A percentile compares a stretch with the other conserved stretches of the same genome.
Conservation (phyloP, 2,888 invertebrate species). For the Melolontha melolontha region DNA sequence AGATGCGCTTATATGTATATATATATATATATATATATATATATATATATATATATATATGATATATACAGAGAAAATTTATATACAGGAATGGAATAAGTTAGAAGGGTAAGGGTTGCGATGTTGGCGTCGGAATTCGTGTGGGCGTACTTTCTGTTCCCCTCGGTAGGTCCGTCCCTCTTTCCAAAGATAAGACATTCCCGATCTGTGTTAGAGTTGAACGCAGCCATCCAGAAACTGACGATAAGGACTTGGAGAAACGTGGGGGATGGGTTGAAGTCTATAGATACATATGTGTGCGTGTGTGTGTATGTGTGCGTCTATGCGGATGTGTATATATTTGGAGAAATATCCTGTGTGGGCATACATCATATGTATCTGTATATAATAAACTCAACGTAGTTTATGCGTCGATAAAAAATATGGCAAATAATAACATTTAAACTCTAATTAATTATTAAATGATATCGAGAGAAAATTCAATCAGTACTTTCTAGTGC, state of each 20-base stretch:
- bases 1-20: conserved; percentile 1
- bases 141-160: conserved; percentile 28
- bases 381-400: too few species aligned
- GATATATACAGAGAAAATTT: conserved; percentile 43
- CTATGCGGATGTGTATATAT: conserved; percentile 32
- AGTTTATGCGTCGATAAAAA: too few species aligned
- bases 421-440: too few species aligned
- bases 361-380: too few species aligned
- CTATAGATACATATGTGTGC: conserved; percentile 41
- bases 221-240: conserved; percentile 66
- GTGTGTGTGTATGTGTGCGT: conserved; percentile 26
- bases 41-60: conserved; percentile 41
- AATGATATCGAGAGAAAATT: too few species aligned
- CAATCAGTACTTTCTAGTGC: too few species aligned
- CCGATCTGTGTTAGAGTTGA: conserved; percentile 63
- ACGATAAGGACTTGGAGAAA: conserved; percentile 64
- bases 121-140: conserved; percentile 14
- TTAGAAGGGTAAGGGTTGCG: conserved; percentile 22
- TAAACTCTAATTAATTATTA: too few species aligned
- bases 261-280: conserved; percentile 50
- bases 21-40: conserved; percentile 39
- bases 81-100: conserved; percentile 43
- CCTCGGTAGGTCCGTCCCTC: conserved; percentile 51
- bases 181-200: conserved; percentile 62
- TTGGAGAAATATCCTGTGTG: neutral